Conservation (phyloP, 2,797 vertebrate species). For the Dicrostonyx torquatus region DNA sequence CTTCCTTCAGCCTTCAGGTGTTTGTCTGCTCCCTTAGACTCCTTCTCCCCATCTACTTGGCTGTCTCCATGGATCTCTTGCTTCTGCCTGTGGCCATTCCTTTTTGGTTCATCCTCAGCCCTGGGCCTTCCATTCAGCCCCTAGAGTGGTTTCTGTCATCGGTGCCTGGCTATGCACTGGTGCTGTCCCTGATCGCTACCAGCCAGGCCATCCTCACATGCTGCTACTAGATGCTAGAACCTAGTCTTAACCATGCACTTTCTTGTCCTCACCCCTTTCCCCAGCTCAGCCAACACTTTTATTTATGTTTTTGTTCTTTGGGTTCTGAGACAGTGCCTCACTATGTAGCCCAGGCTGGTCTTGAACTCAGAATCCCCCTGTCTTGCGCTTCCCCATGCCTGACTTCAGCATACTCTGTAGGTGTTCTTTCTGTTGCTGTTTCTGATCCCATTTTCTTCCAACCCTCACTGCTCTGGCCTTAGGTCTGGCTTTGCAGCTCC, state of each 20-base stretch:
- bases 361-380: not conserved
- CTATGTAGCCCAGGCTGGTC: not conserved
- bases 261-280: not conserved
- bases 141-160: not conserved
- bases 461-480: not conserved
- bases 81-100: not conserved
- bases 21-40: not conserved
- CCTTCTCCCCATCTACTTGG: not conserved
- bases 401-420: not conserved
- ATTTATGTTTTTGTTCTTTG: not conserved
- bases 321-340: not conserved
- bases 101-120: not conserved
- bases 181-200: not conserved
- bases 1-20: not conserved
- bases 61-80: not conserved
- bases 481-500: not conserved
- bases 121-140: not conserved
- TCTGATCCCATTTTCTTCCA: not conserved
- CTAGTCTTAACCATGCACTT: not conserved
- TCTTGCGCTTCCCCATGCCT: not conserved
- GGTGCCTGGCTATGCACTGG: not conserved
- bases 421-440: not conserved
- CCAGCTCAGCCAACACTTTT: not conserved
- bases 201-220: not conserved
- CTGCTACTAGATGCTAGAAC: not conserved